phyloP scores from a whole-genome alignment of 2,797 vertebrate genomes.

The Etheostoma perlongum region DNA sequence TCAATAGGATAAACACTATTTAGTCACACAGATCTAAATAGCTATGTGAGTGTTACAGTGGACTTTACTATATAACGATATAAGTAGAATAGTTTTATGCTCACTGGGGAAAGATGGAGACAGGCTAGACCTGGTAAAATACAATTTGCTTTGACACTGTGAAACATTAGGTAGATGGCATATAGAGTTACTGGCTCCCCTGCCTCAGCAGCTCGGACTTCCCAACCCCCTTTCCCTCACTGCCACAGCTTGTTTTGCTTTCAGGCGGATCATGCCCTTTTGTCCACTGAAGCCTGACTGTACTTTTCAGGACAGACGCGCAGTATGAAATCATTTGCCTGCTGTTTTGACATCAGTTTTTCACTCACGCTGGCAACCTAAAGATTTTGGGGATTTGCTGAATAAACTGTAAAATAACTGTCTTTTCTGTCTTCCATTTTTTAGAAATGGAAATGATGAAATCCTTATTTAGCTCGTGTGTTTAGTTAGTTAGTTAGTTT shows the following conservation, averaged over 20 bases:
- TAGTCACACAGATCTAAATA: neutral
- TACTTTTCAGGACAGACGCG: constrained; percentile 63
- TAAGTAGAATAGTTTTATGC: neutral
- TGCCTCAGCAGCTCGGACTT: constrained; percentile 43
- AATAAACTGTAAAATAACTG: neutral
- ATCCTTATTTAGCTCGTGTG: neutral
- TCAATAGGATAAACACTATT: neutral
- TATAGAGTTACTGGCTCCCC: constrained; percentile 60
- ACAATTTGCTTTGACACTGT: constrained; percentile 54
- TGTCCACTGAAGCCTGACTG: constrained; percentile 72
- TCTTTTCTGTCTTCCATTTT: neutral
- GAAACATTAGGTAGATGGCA: constrained; percentile 41
- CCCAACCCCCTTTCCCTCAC: constrained; percentile 61
- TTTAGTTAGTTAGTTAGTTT: neutral
- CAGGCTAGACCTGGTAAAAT: constrained; percentile 21
- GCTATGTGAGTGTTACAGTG: neutral
- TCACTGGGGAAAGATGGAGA: neutral
- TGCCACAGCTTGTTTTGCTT: constrained; percentile 70
- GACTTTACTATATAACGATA: neutral
- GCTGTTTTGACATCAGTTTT: constrained; percentile 34
- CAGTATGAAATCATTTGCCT: constrained; percentile 62
- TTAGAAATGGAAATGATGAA: neutral
- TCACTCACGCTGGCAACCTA: neutral
- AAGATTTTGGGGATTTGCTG: neutral
- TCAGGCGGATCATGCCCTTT: constrained; percentile 69